Base-by-base conservation (phyloP, 2,797 vertebrate species). In the Rousettus madagascariensis region DNA sequence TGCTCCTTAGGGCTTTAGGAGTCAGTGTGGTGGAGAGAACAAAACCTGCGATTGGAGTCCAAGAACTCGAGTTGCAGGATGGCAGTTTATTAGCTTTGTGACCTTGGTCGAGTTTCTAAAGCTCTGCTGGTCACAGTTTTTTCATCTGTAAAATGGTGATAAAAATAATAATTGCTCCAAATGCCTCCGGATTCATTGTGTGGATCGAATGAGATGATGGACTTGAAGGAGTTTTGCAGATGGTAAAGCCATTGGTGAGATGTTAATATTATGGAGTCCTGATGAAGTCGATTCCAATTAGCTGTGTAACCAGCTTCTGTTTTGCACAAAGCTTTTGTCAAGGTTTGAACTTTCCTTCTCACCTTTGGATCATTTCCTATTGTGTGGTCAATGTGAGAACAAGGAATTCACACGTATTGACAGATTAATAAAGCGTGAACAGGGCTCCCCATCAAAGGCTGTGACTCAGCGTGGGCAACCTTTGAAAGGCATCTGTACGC, bases 111-210 rank as follows among this genome's bases (percentile, higher is more conserved):
- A 94, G 33, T 63, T n/a, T 36, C 26, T 43, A 51, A 90, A 51
- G 33, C 41, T 77, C 46, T 75, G 10, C 41, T 59, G 61, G 69
- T 83, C 92, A 86, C 63, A 89, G 46, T 87, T 49, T 93, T 90
- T 43, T 86, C 28, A 55, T 74, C 78, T 63, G 41, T 63, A 77
- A 93, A 96, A 94, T 91, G 94, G 49, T 84, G 38, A 90, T 93
- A 85, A 97, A 83, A 84, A 86, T 36, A 41, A 43, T 28, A 61
- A 30, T 84, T 65, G 65, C 43, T 91, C 38, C 2, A 9, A n/a
- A 24, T 77, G 71, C 86, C 41, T 91, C 51, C 3, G 26, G 43
- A 87, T 72, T 77, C 89, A 72, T 2, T 84, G 59, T 49, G 38
- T 93, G 80, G 59, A 93, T 57, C 0, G 1, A 84, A 72, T 26